These are phyloP conservation scores for Macrotis lagotis DNA, from an alignment of 2,113 vertebrate species.

Conservation along the genomic window DNA sequence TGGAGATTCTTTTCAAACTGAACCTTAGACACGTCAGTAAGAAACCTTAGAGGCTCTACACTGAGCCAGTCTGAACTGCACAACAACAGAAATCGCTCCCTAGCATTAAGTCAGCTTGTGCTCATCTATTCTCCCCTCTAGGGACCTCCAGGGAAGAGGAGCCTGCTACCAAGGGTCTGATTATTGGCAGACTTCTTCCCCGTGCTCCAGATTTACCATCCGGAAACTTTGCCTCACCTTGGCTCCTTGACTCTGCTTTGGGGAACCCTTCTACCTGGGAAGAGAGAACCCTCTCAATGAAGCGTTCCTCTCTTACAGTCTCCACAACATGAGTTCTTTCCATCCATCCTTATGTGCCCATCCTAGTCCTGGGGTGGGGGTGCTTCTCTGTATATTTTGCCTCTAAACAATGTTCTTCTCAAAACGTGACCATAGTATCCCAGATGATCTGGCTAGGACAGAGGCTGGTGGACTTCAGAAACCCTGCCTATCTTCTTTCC, in stretches of 20 bases:
- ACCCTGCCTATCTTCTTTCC: no score
- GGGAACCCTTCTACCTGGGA: no score
- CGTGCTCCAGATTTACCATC: neutral
- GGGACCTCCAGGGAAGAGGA: neutral
- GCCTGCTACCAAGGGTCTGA: neutral
- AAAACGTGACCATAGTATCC: neutral
- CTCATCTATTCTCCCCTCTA: conserved; percentile 34
- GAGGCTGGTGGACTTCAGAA: no score
- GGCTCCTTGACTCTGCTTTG: neutral
- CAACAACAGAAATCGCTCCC: conserved; percentile 11
- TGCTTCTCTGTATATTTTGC: neutral
- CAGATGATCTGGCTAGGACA: neutral
- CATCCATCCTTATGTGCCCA: neutral
- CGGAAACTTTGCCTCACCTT: neutral
- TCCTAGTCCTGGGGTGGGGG: neutral
- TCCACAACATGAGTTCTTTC: neutral
- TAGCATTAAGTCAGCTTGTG: conserved; percentile 40
- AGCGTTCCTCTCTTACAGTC: neutral
- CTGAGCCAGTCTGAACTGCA: no score
- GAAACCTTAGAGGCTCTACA: no score
- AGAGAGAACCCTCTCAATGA: neutral
- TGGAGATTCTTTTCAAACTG: neutral
- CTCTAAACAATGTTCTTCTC: neutral
- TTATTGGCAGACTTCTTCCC: neutral
- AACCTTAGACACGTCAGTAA: neutral